These are phyloP conservation scores for Ataeniobius toweri DNA, from an alignment of 2,797 vertebrate species.

Conservation along the genomic window DNA sequence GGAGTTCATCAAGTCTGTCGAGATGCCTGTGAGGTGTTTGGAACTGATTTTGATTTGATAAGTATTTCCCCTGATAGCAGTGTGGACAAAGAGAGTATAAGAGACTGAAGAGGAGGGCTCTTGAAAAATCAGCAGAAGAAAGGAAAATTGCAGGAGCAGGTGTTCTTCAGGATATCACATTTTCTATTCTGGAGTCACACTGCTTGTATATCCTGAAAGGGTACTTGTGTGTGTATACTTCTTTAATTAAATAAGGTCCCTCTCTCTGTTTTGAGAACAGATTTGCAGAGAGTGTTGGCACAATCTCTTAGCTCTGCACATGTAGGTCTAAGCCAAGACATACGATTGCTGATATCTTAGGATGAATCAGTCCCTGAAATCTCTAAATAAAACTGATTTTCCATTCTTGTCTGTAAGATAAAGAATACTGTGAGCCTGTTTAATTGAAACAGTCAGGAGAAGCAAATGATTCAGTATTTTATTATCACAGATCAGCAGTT, in stretches of 20 bases:
- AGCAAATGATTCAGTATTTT: background rate
- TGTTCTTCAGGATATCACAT: constrained; percentile 58
- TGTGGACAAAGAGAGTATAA: constrained; percentile 21
- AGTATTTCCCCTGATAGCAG: constrained; percentile 20
- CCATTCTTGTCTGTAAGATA: constrained; percentile 15
- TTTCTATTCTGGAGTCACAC: constrained; percentile 45
- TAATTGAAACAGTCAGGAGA: background rate
- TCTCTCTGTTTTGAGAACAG: constrained; percentile 37
- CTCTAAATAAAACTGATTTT: constrained; percentile 25
- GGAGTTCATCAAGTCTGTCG: constrained; percentile 14
- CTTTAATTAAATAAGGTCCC: constrained; percentile 23
- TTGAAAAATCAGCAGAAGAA: constrained; percentile 37
- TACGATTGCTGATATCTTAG: constrained; percentile 28
- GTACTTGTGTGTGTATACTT: constrained; percentile 3
- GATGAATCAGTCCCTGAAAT: constrained; percentile 37
- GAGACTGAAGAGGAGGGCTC: constrained; percentile 20
- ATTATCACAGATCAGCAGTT: background rate
- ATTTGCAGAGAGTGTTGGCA: constrained; percentile 25
- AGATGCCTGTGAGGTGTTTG: constrained; percentile 34
- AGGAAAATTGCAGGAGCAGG: constrained; percentile 44
- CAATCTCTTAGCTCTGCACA: constrained; percentile 12
- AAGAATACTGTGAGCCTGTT: constrained; percentile 1
- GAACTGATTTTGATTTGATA: constrained; percentile 38
- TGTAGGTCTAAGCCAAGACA: constrained; percentile 29
- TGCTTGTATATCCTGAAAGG: constrained; percentile 1